Evolutionary conservation across 2,113 vertebrate species (phyloP), one percentile per base, ranked within the genome.

Genomic region (Etia nguti): DNA sequence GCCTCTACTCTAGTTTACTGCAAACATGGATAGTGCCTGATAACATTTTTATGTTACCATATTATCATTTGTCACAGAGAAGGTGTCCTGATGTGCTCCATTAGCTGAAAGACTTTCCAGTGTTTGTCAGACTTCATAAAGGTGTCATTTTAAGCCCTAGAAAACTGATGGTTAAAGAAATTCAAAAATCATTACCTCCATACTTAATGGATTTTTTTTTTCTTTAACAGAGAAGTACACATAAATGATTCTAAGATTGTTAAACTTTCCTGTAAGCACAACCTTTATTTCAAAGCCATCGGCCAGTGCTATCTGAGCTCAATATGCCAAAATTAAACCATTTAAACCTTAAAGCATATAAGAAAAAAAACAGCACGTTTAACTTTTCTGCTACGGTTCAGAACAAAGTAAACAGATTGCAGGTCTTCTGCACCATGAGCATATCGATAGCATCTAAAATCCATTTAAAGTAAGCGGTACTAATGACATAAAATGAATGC

Each of bases 401-500:
- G 22, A 59, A 29, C 36, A 36, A 62, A 88, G 85, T 82, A 60
- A 89, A 80, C 79, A 83, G 84, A 56, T 43, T 13, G 31, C 31
- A 52, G 22, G 16, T 60, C 48, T 73, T 41, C n/a, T 55, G 18
- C 55, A 82, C 81, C 52, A 6, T 22, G 1, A 70, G 70, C 36
- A 4, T 2, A 13, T 48, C 20, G 88, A 88, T 88, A 88, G 12
- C 13, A 90, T 90, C 87, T 81, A 11, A 82, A 89, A 79, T 82
- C 82, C 65, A 24, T 46, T 79, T 87, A 48, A 83, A 82, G 59
- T 80, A 55, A 87, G 84, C 59, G 22, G 11, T 26, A 50, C 87
- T 88, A 91, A 93, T 84, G 57, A 62, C 54, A 81, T 38, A 16
- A 88, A 62, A 46, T 87, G 41, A 90, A 81, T 2, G 2, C 81